These are phyloP conservation scores for Vicugna pacos DNA, from an alignment of 2,113 vertebrate genomes.

Conservation along the genomic window DNA sequence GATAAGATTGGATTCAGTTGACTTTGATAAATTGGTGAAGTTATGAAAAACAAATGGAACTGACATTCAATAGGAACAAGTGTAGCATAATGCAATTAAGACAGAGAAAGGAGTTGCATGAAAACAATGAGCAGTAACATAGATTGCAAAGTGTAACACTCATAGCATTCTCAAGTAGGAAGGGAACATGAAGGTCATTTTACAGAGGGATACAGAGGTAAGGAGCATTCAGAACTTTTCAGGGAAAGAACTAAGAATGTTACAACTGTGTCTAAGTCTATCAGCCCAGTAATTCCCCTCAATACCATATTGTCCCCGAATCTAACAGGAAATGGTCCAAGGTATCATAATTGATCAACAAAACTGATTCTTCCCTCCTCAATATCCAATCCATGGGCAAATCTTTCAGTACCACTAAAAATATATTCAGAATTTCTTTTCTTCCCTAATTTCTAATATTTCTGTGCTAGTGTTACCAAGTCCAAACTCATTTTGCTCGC, in stretches of 20 bases:
- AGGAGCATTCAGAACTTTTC: neutral
- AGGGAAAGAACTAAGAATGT: neutral
- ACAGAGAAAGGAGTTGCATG: neutral
- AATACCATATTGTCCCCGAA: neutral
- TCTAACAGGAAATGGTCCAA: neutral
- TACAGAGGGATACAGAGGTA: neutral
- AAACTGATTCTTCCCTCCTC: neutral
- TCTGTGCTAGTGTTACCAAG: neutral
- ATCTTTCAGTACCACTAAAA: neutral
- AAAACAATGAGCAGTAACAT: neutral
- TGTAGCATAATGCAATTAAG: constrained; percentile 3
- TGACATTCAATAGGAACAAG: neutral
- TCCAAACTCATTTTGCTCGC: no score
- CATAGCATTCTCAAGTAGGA: neutral
- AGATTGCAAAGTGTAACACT: neutral
- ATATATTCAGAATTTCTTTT: neutral
- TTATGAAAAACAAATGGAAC: constrained; percentile 42
- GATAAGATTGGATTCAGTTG: constrained; percentile 40
- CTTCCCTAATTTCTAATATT: neutral
- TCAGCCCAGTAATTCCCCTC: neutral
- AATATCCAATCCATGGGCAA: neutral
- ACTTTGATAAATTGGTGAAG: constrained; percentile 57
- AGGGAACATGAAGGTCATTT: neutral
- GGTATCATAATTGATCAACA: neutral
- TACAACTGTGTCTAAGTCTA: neutral